Base-by-base conservation (phyloP, 2,797 vertebrate species). In the Chelon auratus region DNA sequence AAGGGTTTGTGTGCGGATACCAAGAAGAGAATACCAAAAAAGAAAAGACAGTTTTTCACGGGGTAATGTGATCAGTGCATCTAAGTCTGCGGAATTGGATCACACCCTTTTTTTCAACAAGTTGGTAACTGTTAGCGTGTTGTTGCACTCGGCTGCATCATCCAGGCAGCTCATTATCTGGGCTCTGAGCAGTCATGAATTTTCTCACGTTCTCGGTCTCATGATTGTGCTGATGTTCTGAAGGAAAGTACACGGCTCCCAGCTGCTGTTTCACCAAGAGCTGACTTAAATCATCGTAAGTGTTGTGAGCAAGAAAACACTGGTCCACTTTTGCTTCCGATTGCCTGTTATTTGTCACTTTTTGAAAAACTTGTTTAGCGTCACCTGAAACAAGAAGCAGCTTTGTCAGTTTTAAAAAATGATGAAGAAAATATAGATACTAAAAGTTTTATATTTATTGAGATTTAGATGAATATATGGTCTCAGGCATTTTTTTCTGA, bases 91-190 rank as follows among this genome's bases (percentile, higher is more conserved):
- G 59, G 68, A 77, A 75, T 68, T 30, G 0, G 65, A 63, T 78
- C 55, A 67, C 77, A 74, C 66, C 77, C 53, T 78, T 79, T 33
- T 33, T 14, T 42, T 80, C 59, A 60, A 67, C 36, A 68, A 78
- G 77, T 75, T 68, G 56, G 20, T 72, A 65, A 66, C 47, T 58
- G 68, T 72, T 62, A 42, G 43, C 4, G 33, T 50, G 56, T 11
- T 40, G 56, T 71, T 77, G 63, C 33, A 3, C 65, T 72, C 14
- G 5, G 63, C 77, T 75, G 60, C 79, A 78, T 75, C 58, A 55
- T 62, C 68, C 63, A 53, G 56, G 33, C 43, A 12, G 61, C 52
- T 69, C 40, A 10, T 61, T 62, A 43, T 76, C 68, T 18, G 22
- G 61, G 55, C 18, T 58, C 48, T 30, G 56, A 67, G 33, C 26